Evolutionary conservation across 2,113 vertebrate genomes (phyloP).

Genomic region (Xyrauchen texanus): DNA sequence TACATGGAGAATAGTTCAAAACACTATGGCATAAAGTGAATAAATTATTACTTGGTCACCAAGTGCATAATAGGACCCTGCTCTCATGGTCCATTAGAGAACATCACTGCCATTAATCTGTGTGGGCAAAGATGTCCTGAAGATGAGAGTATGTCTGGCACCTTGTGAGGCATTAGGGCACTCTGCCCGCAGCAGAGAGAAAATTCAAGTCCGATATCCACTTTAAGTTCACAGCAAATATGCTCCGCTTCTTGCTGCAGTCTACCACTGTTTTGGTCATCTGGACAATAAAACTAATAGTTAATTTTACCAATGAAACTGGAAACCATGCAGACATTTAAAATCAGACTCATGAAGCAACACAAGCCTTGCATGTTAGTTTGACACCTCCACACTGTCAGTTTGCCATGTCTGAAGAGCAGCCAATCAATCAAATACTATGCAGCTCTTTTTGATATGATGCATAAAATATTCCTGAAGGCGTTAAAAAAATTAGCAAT

Average conservation of each 20-base stretch:
- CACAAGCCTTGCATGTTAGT: constrained; percentile 1
- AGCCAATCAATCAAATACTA: constrained; percentile 34
- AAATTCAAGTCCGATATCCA: not conserved
- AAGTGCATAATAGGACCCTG: constrained; percentile 18
- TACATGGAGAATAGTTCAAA: not conserved
- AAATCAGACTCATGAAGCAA: not conserved
- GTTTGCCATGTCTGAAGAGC: constrained; percentile 30
- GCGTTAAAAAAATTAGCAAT: constrained; percentile 21
- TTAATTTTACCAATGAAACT: not conserved
- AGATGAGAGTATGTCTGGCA: constrained; percentile 24
- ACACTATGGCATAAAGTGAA: constrained; percentile 24
- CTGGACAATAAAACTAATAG: not conserved
- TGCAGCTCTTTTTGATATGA: constrained; percentile 28
- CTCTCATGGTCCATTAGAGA: constrained; percentile 36
- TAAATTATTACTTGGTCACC: constrained; percentile 41
- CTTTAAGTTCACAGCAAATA: not conserved
- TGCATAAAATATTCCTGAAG: constrained; percentile 33
- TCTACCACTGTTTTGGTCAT: not conserved
- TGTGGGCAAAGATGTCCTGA: constrained; percentile 8
- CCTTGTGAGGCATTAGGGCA: constrained; percentile 17
- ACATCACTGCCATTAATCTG: constrained; percentile 37
- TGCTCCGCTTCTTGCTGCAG: not conserved
- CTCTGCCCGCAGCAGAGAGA: not conserved
- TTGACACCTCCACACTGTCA: constrained; percentile 4
- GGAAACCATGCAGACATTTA: not conserved